Percentiles rank a stretch among this genome's conserved stretches.
Conservation (phyloP, 2,113 vertebrate species). For the Plecotus auritus region DNA sequence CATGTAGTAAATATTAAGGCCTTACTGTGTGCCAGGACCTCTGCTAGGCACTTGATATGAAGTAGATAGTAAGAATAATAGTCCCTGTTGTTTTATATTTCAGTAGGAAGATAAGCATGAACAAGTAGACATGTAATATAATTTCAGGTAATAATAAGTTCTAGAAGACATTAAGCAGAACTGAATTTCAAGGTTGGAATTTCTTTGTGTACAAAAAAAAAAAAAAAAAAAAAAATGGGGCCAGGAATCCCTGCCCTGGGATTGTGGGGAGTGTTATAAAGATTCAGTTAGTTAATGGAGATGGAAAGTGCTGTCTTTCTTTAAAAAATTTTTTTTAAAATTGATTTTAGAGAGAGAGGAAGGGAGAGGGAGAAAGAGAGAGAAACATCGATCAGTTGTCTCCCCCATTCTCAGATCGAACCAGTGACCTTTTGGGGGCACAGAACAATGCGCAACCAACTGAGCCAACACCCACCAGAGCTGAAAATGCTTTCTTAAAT, state of each 20-base stretch:
- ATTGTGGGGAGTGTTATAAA: neutral
- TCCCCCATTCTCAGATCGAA: too few relatives aligned
- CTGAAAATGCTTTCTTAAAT: slow-evolving; percentile 20
- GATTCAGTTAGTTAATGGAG: neutral
- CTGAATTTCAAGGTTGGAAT: neutral
- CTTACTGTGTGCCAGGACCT: neutral
- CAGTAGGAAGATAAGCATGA: neutral
- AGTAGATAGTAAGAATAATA: neutral
- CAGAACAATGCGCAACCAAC: neutral
- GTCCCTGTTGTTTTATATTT: neutral
- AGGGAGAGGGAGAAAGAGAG: too few relatives aligned
- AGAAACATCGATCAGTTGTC: too few relatives aligned
- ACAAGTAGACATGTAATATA: neutral
- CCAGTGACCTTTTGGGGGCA: too few relatives aligned
- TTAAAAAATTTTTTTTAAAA: too few relatives aligned
- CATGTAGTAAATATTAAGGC: neutral
- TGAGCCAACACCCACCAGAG: neutral
- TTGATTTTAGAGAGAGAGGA: too few relatives aligned
- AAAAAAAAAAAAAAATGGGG: neutral
- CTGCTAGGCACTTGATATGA: neutral
- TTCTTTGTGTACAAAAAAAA: neutral
- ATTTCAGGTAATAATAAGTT: neutral
- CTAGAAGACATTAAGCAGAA: neutral
- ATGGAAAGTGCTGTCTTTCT: neutral
- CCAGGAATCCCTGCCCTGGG: neutral